Conservation (phyloP, 1,140 invertebrate species). For the Drosophila parvula region DNA sequence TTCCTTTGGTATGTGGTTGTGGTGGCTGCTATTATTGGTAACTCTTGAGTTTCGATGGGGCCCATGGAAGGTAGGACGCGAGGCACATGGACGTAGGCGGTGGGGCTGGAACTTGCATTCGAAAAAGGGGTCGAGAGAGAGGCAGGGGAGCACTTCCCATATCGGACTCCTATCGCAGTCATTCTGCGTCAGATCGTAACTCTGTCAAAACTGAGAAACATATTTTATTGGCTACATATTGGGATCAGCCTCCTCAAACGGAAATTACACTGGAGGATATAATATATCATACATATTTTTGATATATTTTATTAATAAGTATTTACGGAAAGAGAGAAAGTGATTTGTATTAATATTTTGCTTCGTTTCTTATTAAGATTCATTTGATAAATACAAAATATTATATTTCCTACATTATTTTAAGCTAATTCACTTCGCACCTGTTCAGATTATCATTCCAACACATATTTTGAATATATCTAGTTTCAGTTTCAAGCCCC, state of each 20-base stretch:
- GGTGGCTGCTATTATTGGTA: conserved; percentile 8
- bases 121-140: not conserved
- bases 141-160: conserved; percentile 2
- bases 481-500: not conserved
- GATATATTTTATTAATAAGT: no score
- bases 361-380: no score
- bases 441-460: not conserved
- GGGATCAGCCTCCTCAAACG: conserved; percentile 19
- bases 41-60: conserved; percentile 1
- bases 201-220: conserved; percentile 33
- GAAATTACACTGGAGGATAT: conserved; percentile 14
- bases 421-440: not conserved
- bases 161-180: conserved; percentile 12
- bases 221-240: conserved; percentile 31
- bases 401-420: not conserved
- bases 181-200: conserved; percentile 18
- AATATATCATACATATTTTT: no score
- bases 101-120: conserved; percentile 20
- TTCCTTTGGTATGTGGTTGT: conserved; percentile 35
- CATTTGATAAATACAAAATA: not conserved
- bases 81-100: conserved; percentile 22
- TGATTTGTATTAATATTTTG: no score
- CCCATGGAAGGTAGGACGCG: conserved; percentile 9
- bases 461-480: not conserved
- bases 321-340: no score